Evolutionary conservation across 2,888 invertebrate genomes (phyloP).

Genomic region (Fabriciana adippe): DNA sequence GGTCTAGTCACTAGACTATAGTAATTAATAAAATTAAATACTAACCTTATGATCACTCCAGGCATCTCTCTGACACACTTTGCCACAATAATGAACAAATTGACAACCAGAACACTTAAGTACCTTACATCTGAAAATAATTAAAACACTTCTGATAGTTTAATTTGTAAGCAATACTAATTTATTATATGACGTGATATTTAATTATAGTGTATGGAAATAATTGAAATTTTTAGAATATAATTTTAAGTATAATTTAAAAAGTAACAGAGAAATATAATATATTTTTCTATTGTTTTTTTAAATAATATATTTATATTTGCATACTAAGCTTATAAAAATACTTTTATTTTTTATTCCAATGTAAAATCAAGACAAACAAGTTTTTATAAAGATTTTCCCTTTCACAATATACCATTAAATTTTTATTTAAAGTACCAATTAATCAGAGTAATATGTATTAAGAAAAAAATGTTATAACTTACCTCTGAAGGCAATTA

Average conservation of each 20-base stretch:
- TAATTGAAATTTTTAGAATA: no score
- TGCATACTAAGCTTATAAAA: no score
- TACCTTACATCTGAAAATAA: conserved; percentile 84
- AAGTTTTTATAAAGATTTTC: not conserved
- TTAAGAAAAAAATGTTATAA: conserved; percentile 29
- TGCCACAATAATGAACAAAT: conserved; percentile 91
- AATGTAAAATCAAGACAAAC: not conserved
- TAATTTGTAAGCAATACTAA: no score
- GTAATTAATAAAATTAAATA: conserved; percentile 12
- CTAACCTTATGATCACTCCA: conserved; percentile 90
- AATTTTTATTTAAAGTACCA: not conserved
- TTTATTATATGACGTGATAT: no score
- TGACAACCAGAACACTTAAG: conserved; percentile 92
- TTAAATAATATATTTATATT: no score
- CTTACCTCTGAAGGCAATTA: conserved; percentile 88
- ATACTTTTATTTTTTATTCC: no score
- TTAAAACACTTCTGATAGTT: no score
- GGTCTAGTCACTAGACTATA: not conserved
- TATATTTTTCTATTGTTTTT: no score
- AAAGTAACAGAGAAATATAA: no score
- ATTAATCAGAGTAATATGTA: not conserved
- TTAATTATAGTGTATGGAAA: no score
- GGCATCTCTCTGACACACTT: conserved; percentile 89
- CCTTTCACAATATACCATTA: not conserved
- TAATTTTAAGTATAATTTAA: no score